Evolutionary conservation across 2,888 invertebrate species (phyloP).

Genomic region (Cantharis rufa): DNA sequence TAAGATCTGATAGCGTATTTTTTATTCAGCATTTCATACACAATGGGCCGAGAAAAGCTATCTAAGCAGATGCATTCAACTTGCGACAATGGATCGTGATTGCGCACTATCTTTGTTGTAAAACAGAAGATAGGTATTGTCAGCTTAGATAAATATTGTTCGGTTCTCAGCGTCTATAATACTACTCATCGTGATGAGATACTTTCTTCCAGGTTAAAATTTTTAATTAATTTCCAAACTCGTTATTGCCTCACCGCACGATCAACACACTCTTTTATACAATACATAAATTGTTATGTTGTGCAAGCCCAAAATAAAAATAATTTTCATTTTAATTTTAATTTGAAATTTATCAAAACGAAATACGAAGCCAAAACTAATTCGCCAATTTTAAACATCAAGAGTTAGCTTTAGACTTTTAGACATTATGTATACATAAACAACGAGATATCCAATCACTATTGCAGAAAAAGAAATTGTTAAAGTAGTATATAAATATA

Average conservation of each 20-base stretch:
- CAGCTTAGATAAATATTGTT: conserved; percentile 49
- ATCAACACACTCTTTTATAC: not conserved
- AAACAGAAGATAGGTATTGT: conserved; percentile 50
- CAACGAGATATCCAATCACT: not conserved
- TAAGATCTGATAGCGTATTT: conserved; percentile 27
- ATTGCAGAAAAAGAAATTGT: not conserved
- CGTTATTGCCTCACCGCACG: not conserved
- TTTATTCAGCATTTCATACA: conserved; percentile 35
- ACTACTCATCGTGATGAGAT: conserved; percentile 9
- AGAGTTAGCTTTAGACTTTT: not conserved
- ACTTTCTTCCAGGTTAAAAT: conserved; percentile 11
- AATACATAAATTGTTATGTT: not conserved
- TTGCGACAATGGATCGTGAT: conserved; percentile 51
- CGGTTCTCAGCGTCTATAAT: conserved; percentile 45
- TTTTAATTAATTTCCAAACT: not conserved
- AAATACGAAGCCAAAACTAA: not conserved
- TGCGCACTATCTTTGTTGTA: conserved; percentile 50
- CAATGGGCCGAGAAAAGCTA: conserved; percentile 32
- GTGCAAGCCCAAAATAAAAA: not conserved
- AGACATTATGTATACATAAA: not conserved
- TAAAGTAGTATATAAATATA: not conserved
- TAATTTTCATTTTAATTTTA: not conserved
- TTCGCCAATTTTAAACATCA: not conserved
- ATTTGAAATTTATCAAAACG: not conserved
- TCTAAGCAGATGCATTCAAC: conserved; percentile 42